These are phyloP conservation scores for Stenotaenia linearis DNA, from an alignment of 2,888 invertebrate genomes.

Conservation along the genomic window DNA sequence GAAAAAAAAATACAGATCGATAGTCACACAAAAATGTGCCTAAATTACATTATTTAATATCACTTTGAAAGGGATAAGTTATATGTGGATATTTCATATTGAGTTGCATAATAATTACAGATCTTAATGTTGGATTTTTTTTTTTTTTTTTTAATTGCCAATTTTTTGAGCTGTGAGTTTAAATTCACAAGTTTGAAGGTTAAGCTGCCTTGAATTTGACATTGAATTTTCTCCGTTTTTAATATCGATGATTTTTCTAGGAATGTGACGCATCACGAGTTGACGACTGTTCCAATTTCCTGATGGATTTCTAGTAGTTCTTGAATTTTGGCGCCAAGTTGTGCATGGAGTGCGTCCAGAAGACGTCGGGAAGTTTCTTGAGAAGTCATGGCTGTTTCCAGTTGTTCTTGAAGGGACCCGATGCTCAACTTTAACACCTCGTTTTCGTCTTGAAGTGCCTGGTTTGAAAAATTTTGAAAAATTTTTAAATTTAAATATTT, in stretches of 20 bases:
- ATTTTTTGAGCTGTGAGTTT: too few relatives aligned
- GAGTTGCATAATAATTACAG: too few relatives aligned
- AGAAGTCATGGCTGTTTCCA: slow-evolving; percentile 69
- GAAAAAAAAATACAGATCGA: not conserved
- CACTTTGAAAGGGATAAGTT: too few relatives aligned
- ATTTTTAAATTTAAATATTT: slow-evolving; percentile 3
- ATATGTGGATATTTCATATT: too few relatives aligned
- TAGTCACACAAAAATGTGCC: not conserved
- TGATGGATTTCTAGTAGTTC: slow-evolving; percentile 75
- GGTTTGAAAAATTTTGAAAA: slow-evolving; percentile 8
- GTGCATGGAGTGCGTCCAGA: slow-evolving; percentile 72
- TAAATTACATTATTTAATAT: too few relatives aligned
- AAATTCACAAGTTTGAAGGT: too few relatives aligned
- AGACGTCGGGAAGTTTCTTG: slow-evolving; percentile 77
- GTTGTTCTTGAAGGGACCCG: slow-evolving; percentile 67
- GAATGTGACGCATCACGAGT: slow-evolving; percentile 56
- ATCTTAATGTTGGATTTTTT: too few relatives aligned
- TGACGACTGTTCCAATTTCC: slow-evolving; percentile 73
- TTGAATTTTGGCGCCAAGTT: slow-evolving; percentile 72
- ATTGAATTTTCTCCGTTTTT: not conserved
- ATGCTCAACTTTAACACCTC: slow-evolving; percentile 61
- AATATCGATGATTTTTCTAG: not conserved
- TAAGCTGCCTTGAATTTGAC: not conserved
- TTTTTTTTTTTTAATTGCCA: too few relatives aligned
- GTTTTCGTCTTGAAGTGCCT: slow-evolving; percentile 60